These are phyloP conservation scores for Mizuhopecten yessoensis DNA, from an alignment of 1,140 invertebrate genomes.

Conservation along the genomic window DNA sequence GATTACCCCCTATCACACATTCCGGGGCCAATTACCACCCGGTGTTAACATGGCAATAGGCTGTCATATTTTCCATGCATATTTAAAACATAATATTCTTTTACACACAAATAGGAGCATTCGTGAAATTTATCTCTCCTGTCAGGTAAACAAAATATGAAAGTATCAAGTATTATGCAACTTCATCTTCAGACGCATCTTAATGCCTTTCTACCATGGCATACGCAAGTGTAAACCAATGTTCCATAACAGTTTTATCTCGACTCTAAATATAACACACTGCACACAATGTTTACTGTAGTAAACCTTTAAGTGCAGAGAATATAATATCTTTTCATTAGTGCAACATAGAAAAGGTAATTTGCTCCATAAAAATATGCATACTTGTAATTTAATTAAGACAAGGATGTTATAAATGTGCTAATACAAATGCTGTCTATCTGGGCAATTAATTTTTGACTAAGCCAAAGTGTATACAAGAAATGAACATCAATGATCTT, in stretches of 20 bases:
- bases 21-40: neutral
- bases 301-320: neutral
- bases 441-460: neutral
- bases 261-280: slow-evolving; percentile 10
- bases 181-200: slow-evolving; percentile 13
- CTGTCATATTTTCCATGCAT: slow-evolving; percentile 38
- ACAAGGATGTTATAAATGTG: neutral
- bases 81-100: slow-evolving; percentile 40
- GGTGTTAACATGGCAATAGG: slow-evolving; percentile 22
- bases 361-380: slow-evolving; percentile 26
- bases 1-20: slow-evolving; percentile 15
- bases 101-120: slow-evolving; percentile 13
- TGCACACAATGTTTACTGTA: neutral
- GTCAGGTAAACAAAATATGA: slow-evolving; percentile 29
- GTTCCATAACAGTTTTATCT: neutral
- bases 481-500: neutral
- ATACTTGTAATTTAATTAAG: neutral
- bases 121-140: neutral
- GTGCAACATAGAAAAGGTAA: slow-evolving; percentile 1
- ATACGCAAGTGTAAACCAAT: neutral
- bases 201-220: neutral
- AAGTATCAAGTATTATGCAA: neutral
- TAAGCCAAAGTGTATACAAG: neutral
- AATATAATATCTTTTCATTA: slow-evolving; percentile 10
- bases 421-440: neutral